phyloP scores from a whole-genome alignment of 2,113 vertebrate species.

The Barnardius zonarius region DNA sequence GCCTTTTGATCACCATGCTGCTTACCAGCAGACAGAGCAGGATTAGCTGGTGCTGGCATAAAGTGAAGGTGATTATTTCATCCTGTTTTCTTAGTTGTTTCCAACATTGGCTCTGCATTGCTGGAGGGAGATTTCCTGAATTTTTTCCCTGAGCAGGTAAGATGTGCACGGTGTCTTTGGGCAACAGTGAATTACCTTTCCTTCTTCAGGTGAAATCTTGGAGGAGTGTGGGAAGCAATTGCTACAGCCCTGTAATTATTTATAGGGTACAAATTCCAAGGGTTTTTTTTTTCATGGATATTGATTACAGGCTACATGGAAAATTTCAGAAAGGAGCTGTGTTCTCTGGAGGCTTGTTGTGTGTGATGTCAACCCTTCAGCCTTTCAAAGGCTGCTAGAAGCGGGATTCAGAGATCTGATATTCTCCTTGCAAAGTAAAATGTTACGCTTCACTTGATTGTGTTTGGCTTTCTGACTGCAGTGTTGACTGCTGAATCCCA shows the following conservation, averaged over 20 bases:
- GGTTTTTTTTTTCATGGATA: neutral
- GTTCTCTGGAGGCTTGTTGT: neutral
- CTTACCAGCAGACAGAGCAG: neutral
- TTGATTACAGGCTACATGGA: neutral
- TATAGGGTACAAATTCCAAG: neutral
- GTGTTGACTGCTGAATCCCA: neutral
- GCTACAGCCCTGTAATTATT: neutral
- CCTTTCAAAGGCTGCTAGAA: slow-evolving; percentile 31
- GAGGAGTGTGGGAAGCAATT: neutral
- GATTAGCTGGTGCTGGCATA: neutral
- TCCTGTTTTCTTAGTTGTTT: neutral
- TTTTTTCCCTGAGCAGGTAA: neutral
- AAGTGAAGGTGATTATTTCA: neutral
- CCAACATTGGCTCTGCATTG: neutral
- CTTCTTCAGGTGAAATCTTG: neutral
- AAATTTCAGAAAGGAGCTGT: slow-evolving; percentile 12
- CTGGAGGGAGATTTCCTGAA: neutral
- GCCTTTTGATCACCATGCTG: neutral
- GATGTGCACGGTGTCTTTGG: neutral
- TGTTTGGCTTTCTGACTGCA: slow-evolving; percentile 13
- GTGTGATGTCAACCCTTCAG: slow-evolving; percentile 25
- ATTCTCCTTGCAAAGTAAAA: neutral
- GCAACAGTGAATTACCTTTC: neutral
- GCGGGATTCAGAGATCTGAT: neutral
- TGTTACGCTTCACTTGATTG: neutral